Evolutionary conservation across 2,797 vertebrate species (phyloP).

Genomic region (Sibirionetta formosa): DNA sequence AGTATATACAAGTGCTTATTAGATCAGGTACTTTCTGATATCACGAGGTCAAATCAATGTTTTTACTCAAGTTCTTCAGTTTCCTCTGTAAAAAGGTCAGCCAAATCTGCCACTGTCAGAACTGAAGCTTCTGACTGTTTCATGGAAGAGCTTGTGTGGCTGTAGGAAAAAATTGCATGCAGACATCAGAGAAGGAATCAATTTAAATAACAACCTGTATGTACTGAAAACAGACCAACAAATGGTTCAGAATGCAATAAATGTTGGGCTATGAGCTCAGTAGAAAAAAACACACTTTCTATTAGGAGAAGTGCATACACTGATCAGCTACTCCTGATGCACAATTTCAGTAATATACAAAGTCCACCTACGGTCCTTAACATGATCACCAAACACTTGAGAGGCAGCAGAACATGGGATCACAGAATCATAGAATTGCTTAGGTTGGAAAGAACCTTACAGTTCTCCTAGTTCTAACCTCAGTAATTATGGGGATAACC

Average conservation of each 20-base stretch:
- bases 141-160: slow-evolving; percentile 92
- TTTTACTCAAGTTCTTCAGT: slow-evolving; percentile 86
- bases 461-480: too few species aligned
- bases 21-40: not conserved
- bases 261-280: not conserved
- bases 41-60: not conserved
- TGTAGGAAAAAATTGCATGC: slow-evolving; percentile 64
- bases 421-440: too few species aligned
- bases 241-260: not conserved
- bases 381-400: not conserved
- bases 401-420: not conserved
- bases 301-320: not conserved
- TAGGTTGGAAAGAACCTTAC: too few species aligned
- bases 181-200: slow-evolving; percentile 10
- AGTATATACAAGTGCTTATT: not conserved
- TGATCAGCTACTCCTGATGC: not conserved
- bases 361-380: not conserved
- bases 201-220: not conserved
- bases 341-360: not conserved
- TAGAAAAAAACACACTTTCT: not conserved
- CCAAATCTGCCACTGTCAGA: slow-evolving; percentile 95
- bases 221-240: not conserved
- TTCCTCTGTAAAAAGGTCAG: slow-evolving; percentile 96
- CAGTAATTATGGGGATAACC: not conserved
- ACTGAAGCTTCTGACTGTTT: slow-evolving; percentile 96